phyloP scores from a whole-genome alignment of 2,113 vertebrate species.

The Rhinogobius similis region DNA sequence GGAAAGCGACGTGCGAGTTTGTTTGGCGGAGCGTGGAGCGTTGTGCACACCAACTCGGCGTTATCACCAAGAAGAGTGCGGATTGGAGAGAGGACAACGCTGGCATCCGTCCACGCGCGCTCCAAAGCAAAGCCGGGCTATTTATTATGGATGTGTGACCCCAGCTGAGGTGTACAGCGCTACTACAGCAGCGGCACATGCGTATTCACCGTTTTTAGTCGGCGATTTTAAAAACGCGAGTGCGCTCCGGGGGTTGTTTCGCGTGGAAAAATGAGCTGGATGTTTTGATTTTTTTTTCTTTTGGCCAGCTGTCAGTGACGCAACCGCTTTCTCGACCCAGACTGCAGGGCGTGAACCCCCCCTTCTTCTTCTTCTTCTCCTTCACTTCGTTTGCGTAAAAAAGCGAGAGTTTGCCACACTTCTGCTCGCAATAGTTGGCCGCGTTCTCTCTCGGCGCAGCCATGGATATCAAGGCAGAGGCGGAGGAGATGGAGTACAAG shows the following conservation, averaged over 20 bases:
- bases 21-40: slow-evolving; percentile 21
- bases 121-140: slow-evolving; percentile 22
- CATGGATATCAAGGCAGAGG: slow-evolving; percentile 93
- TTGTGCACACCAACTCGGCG: too few species aligned
- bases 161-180: slow-evolving; percentile 17
- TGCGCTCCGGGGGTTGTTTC: background rate
- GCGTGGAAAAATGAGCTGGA: slow-evolving; percentile 20
- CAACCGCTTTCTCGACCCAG: slow-evolving; percentile 47
- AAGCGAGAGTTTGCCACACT: background rate
- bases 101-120: slow-evolving; percentile 64
- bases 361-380: too few species aligned
- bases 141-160: slow-evolving; percentile 49
- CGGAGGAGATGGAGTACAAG: slow-evolving; percentile 89
- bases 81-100: slow-evolving; percentile 44
- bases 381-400: slow-evolving; percentile 18
- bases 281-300: background rate
- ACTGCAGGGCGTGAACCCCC: slow-evolving; percentile 73
- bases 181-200: slow-evolving; percentile 13
- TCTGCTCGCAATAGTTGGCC: too few species aligned
- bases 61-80: slow-evolving; percentile 44
- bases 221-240: slow-evolving; percentile 11
- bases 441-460: slow-evolving; percentile 9
- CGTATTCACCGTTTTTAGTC: slow-evolving; percentile 3
- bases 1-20: slow-evolving; percentile 3
- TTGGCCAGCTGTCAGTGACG: slow-evolving; percentile 60